These are phyloP conservation scores for Apodemia arnacis DNA, from an alignment of 2,888 invertebrate genomes.

Conservation along the genomic window DNA sequence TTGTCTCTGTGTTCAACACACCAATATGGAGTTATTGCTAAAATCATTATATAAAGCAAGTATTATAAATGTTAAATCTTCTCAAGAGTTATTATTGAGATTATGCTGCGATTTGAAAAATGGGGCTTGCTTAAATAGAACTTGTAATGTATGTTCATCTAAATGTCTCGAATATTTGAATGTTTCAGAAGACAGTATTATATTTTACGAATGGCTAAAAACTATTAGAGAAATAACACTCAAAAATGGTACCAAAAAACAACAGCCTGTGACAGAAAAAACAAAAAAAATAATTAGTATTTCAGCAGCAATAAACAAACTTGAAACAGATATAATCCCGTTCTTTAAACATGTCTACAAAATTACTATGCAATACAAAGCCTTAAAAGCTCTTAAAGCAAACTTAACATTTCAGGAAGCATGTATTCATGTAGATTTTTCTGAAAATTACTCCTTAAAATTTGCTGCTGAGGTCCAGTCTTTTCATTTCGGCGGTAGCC, in stretches of 20 bases:
- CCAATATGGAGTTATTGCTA: not conserved
- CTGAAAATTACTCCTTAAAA: slow-evolving; percentile 33
- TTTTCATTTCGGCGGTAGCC: slow-evolving; percentile 36
- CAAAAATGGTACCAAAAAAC: slow-evolving; percentile 44
- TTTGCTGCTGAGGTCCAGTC: slow-evolving; percentile 21
- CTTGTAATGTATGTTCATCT: not conserved
- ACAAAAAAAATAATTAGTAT: not conserved
- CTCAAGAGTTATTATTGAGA: not conserved
- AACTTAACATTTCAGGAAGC: not conserved
- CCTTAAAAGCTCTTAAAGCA: not conserved
- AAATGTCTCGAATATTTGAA: not conserved
- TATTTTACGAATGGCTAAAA: slow-evolving; percentile 44
- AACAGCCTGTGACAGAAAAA: slow-evolving; percentile 41
- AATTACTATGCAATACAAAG: not conserved
- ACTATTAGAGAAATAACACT: slow-evolving; percentile 33
- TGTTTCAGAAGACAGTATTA: not conserved
- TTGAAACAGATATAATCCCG: not conserved
- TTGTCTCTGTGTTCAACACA: not conserved
- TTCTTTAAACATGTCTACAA: not conserved
- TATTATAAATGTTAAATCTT: not conserved
- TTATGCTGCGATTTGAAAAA: not conserved
- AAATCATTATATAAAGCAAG: not conserved
- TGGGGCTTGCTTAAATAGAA: not conserved
- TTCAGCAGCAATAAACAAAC: not conserved
- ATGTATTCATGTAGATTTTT: slow-evolving; percentile 5